Evolutionary conservation across 1,140 invertebrate genomes (phyloP).

Genomic region (Drosophila mojavensis): DNA sequence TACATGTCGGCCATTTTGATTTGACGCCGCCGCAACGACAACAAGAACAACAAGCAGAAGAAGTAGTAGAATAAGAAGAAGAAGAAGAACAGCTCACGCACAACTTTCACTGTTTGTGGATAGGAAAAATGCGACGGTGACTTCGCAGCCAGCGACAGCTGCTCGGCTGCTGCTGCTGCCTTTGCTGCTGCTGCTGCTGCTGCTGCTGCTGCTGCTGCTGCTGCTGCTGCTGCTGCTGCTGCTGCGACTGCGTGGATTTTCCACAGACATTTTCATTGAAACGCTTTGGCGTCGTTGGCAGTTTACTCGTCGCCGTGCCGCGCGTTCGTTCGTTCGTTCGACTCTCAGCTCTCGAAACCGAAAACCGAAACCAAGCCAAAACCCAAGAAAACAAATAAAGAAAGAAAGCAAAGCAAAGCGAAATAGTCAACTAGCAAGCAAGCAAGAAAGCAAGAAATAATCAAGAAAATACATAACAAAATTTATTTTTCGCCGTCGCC

Average conservation of each 20-base stretch:
- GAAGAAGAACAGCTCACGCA: conserved; percentile 29
- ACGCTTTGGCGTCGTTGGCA: conserved; percentile 60
- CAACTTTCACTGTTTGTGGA: conserved; percentile 66
- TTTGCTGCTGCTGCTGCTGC: conserved; percentile 13
- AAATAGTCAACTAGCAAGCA: not conserved
- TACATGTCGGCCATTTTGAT: conserved; percentile 46
- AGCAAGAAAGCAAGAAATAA: not conserved
- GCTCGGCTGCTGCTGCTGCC: conserved; percentile 25
- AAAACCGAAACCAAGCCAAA: conserved; percentile 2
- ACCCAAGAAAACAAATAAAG: not conserved
- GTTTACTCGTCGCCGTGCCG: conserved; percentile 79
- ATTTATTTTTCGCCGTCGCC: not conserved
- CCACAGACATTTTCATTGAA: conserved; percentile 73
- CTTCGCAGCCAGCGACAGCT: conserved; percentile 43
- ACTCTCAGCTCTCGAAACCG: conserved; percentile 53
- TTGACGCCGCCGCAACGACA: conserved; percentile 35
- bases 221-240: conserved; percentile 15
- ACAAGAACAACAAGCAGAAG: conserved; percentile 8
- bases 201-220: conserved; percentile 17
- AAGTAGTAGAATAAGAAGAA: conserved; percentile 1
- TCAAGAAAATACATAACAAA: not conserved
- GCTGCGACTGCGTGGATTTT: conserved; percentile 53
- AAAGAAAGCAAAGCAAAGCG: not conserved
- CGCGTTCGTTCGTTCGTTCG: conserved; percentile 74
- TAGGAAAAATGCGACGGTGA: conserved; percentile 48